These are phyloP conservation scores for Drosophila fungiperda DNA, from an alignment of 2,888 invertebrate species.

Conservation along the genomic window DNA sequence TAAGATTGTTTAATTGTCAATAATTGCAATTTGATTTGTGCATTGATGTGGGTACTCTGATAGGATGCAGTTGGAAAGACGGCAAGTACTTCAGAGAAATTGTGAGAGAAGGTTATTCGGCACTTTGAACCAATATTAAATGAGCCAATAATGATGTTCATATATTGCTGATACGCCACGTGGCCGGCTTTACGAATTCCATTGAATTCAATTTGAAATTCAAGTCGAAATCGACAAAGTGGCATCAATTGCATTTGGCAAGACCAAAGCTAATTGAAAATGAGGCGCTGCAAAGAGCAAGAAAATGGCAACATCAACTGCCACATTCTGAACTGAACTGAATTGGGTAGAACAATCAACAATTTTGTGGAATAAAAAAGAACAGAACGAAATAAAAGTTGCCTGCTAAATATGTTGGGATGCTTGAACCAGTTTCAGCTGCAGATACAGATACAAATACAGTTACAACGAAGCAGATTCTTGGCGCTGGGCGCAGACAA, in stretches of 20 bases:
- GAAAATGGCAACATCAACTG: slow-evolving; percentile 17
- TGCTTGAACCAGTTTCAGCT: slow-evolving; percentile 40
- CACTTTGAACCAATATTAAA: slow-evolving; percentile 21
- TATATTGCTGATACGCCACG: slow-evolving; percentile 19
- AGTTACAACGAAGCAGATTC: slow-evolving; percentile 39
- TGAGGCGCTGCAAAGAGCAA: not conserved
- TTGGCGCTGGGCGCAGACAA: slow-evolving; percentile 62
- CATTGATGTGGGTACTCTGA: not conserved
- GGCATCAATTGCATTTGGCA: slow-evolving; percentile 37
- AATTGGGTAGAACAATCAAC: slow-evolving; percentile 32
- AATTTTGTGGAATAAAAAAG: slow-evolving; percentile 44
- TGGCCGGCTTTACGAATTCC: not conserved
- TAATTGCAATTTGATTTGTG: not conserved
- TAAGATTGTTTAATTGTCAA: not conserved
- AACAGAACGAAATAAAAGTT: not conserved
- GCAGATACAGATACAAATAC: slow-evolving; percentile 28
- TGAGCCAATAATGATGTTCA: slow-evolving; percentile 20
- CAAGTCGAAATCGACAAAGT: slow-evolving; percentile 30
- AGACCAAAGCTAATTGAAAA: slow-evolving; percentile 17
- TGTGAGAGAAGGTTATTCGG: not conserved
- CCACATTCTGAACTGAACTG: slow-evolving; percentile 10
- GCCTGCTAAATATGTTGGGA: slow-evolving; percentile 49
- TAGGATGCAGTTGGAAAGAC: not conserved
- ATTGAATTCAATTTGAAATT: slow-evolving; percentile 29
- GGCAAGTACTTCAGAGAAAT: slow-evolving; percentile 1